Evolutionary conservation across 2,888 invertebrate genomes (phyloP).

Genomic region (Hesperia comma): DNA sequence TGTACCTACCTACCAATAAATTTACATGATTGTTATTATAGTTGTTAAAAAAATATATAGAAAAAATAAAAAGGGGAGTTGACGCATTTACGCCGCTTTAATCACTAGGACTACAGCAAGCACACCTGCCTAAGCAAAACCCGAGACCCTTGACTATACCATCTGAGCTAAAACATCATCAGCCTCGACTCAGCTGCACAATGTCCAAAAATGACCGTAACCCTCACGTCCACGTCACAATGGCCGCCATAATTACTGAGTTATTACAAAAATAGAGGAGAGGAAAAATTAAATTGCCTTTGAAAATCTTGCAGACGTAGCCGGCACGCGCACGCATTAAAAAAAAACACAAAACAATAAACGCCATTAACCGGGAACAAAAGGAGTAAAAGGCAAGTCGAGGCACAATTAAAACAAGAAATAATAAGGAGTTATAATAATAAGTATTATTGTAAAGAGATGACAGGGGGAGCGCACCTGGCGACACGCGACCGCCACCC

Average conservation of each 20-base stretch:
- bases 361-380: constrained; percentile 81
- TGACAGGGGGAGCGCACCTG: constrained; percentile 71
- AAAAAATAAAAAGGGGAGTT: too few species aligned
- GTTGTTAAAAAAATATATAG: too few species aligned
- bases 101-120: too few species aligned
- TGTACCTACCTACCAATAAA: too few species aligned
- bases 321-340: constrained; percentile 76
- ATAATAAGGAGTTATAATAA: constrained; percentile 83
- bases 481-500: constrained; percentile 62
- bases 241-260: constrained; percentile 29
- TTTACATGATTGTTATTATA: too few species aligned
- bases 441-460: constrained; percentile 78
- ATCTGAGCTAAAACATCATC: not conserved
- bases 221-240: constrained; percentile 10
- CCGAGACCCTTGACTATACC: not conserved
- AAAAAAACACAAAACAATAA: constrained; percentile 74
- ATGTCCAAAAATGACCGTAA: constrained; percentile 17
- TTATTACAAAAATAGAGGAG: constrained; percentile 41
- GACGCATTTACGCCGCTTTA: too few species aligned
- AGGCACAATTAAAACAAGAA: constrained; percentile 83
- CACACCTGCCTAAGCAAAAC: not conserved
- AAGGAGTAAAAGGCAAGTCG: constrained; percentile 82
- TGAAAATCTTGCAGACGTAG: constrained; percentile 70
- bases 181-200: not conserved
- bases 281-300: constrained; percentile 49